phyloP scores from a whole-genome alignment of 2,888 invertebrate species.

The Coelopa pilipes region DNA sequence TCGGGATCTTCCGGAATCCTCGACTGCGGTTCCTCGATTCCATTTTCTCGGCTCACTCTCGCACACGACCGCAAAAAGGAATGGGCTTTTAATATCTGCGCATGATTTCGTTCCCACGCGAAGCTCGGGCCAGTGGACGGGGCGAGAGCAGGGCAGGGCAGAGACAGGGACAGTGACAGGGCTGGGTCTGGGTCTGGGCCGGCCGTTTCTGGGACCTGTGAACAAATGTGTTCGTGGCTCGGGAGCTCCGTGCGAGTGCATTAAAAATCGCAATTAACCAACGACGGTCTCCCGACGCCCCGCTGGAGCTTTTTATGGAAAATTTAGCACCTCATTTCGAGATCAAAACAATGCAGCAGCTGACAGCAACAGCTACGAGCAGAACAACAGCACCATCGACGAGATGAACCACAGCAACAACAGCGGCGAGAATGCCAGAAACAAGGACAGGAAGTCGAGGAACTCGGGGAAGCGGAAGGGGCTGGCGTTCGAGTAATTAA shows the following conservation, averaged over 20 bases:
- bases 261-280: constrained; percentile 5
- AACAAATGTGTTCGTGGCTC: not conserved
- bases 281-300: not conserved
- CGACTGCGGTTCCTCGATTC: too few species aligned
- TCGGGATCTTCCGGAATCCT: too few species aligned
- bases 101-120: not conserved
- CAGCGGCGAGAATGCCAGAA: not conserved
- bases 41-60: too few species aligned
- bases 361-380: not conserved
- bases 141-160: not conserved
- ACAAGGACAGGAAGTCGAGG: not conserved
- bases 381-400: not conserved
- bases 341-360: constrained; percentile 1
- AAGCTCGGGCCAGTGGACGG: not conserved
- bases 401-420: not conserved
- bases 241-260: not conserved
- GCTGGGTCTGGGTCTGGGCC: too few species aligned
- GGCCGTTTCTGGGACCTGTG: too few species aligned
- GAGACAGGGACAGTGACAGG: too few species aligned
- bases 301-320: constrained; percentile 18
- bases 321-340: constrained; percentile 33
- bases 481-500: constrained; percentile 19
- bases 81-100: too few species aligned
- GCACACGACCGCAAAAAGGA: too few species aligned
- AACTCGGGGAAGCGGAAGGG: not conserved